phyloP scores from a whole-genome alignment of 2,113 vertebrate genomes.

The Campylomormyrus tamandua region DNA sequence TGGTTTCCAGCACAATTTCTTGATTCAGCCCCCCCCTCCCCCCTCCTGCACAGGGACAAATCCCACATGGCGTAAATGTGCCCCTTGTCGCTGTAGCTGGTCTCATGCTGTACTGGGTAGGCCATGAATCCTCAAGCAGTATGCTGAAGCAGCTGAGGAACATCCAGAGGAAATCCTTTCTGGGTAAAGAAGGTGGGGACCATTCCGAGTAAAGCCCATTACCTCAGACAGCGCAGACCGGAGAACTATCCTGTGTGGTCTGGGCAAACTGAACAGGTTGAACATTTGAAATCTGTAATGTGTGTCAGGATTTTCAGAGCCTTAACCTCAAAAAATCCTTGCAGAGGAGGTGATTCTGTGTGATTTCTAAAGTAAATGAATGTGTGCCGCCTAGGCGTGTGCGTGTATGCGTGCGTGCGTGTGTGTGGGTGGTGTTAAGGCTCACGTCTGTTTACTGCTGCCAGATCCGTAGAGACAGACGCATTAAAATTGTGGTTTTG shows the following conservation, averaged over 20 bases:
- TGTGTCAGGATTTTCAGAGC: not conserved
- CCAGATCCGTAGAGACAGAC: slow-evolving; percentile 19
- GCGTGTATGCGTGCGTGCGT: not conserved
- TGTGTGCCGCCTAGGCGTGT: not conserved
- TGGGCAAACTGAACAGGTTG: not conserved
- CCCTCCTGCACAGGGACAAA: too few species aligned
- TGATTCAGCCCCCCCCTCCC: not conserved
- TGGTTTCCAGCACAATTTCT: not conserved
- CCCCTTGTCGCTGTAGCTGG: not conserved
- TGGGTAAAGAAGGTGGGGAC: not conserved
- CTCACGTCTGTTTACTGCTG: slow-evolving; percentile 17
- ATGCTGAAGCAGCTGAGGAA: not conserved
- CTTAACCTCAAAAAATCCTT: not conserved
- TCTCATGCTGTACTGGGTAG: not conserved
- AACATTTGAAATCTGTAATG: not conserved
- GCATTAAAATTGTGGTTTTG: slow-evolving; percentile 51
- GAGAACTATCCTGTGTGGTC: not conserved
- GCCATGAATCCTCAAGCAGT: not conserved
- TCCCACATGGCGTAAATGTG: too few species aligned
- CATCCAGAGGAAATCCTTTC: not conserved
- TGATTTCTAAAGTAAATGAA: not conserved
- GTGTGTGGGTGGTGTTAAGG: slow-evolving; percentile 22
- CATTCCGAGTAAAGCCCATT: not conserved
- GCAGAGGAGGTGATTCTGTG: not conserved
- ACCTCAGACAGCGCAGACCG: not conserved